Percentiles rank a stretch among this genome's conserved stretches.
Conservation (phyloP, 2,113 vertebrate species). For the Nerophis ophidion region DNA sequence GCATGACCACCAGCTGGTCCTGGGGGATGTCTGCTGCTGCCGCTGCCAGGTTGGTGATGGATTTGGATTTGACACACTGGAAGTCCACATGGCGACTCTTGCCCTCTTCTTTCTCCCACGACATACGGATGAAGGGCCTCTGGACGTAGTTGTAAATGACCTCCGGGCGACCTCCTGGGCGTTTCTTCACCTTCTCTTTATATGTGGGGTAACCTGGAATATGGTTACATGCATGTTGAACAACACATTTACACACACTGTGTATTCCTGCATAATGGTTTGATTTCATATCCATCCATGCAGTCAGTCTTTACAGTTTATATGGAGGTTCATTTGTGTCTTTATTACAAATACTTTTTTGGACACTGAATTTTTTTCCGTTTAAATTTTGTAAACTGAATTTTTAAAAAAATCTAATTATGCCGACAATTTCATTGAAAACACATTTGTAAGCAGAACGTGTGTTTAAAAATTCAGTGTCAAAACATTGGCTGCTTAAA, state of each 20-base stretch:
- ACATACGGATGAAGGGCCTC: constrained; percentile 97
- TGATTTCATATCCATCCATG: no score
- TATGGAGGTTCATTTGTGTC: no score
- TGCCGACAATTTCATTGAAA: no score
- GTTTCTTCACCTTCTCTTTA: constrained; percentile 98
- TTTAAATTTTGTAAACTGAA: no score
- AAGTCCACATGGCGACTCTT: constrained; percentile 98
- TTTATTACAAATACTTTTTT: no score
- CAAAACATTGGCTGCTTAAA: no score
- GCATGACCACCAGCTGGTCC: constrained; percentile 94
- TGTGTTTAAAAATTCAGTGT: no score
- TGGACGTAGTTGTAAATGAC: constrained; percentile 99
- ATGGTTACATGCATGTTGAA: background rate
- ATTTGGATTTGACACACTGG: constrained; percentile 98
- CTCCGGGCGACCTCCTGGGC: constrained; percentile 90
- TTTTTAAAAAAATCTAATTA: no score
- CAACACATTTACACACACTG: background rate
- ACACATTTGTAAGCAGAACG: no score
- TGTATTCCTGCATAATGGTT: no score
- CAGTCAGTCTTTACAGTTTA: no score
- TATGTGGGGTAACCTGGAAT: constrained; percentile 90
- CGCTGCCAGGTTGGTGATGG: constrained; percentile 92
- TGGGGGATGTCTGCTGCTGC: constrained; percentile 95
- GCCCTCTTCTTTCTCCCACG: constrained; percentile 98
- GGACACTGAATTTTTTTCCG: no score